Conservation (phyloP, 2,888 invertebrate species). For the Scrobipalpa atriplicella region DNA sequence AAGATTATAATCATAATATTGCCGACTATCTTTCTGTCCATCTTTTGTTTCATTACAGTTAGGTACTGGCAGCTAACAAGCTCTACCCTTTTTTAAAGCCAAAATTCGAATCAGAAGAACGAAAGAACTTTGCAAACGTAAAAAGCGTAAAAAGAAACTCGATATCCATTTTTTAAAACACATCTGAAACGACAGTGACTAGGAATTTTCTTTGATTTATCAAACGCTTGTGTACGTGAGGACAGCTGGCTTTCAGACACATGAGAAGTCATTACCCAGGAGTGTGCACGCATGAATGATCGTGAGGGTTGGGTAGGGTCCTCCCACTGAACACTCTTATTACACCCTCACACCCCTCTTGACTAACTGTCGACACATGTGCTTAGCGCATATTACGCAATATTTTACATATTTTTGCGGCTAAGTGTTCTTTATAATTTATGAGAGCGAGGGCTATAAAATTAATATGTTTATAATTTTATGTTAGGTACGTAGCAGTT, state of each 20-base stretch:
- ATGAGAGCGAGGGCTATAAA: neutral
- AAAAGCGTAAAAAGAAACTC: too few relatives aligned
- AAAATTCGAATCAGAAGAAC: neutral
- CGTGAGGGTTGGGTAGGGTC: neutral
- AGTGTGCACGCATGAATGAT: slow-evolving; percentile 14
- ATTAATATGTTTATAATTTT: neutral
- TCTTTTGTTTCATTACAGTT: neutral
- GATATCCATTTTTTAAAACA: neutral
- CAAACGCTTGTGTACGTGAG: slow-evolving; percentile 4
- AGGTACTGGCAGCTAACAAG: neutral
- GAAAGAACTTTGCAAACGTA: neutral
- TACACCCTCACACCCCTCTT: slow-evolving; percentile 12
- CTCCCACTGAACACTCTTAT: slow-evolving; percentile 8
- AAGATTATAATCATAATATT: too few relatives aligned
- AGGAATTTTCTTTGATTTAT: slow-evolving; percentile 15
- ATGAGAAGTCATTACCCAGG: slow-evolving; percentile 15
- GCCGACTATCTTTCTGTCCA: neutral
- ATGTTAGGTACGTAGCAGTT: too few relatives aligned
- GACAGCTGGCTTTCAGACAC: slow-evolving; percentile 10
- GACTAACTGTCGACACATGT: slow-evolving; percentile 20
- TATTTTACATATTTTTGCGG: slow-evolving; percentile 15
- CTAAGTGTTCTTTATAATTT: slow-evolving; percentile 16
- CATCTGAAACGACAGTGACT: neutral
- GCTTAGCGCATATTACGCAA: neutral
- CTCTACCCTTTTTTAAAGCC: neutral